Evolutionary conservation across 2,113 vertebrate species (phyloP), one percentile per base, ranked within the genome.

Genomic region (Microcebus jonahi): DNA sequence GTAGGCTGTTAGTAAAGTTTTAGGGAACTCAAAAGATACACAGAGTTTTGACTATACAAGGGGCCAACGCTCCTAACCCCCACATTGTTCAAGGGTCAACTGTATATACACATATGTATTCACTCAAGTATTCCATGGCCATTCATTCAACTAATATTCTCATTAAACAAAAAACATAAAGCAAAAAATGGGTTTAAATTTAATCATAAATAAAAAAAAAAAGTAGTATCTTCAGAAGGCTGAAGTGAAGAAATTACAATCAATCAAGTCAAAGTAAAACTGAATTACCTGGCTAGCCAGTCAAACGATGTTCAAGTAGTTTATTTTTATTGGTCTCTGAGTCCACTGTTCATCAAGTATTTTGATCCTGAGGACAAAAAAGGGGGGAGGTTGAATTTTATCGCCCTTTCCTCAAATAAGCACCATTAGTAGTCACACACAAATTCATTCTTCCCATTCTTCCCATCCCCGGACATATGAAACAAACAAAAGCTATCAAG

Each of bases 311-410:
- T 80, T 88, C 89, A 42, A 79, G 93, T 67, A 57, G 83, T 85
- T 95, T 97, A 67, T 81, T 97, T 97, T 93, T 95, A 97, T 87
- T 95, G 73, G 84, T 97, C 96, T 97, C 91, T 81, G 93, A 91
- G 53, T 97, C 83, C 90, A 80, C 87, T 75, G 57, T 93, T 91
- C 90, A 96, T 57, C 86, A 95, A 94, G 57, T 93, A 95, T 95
- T 97, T 79, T 97, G 89, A 98, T 92, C 97, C 97, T 98, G 61
- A 95, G 55, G 25, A 96, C 65, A 95, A 96, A 92, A 84, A 80
- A 90, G 14, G 5, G 18, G 7, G n/a, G 6, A 8, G 23, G 15
- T 65, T 97, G 75, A 90, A 92, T 90, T 91, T 84, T 48, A 96
- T 59, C 94, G 59, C 29, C 82, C 76, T 96, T 97, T 92, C 80